Evolutionary conservation across 2,888 invertebrate genomes (phyloP).

Genomic region (Cryptops parisi): DNA sequence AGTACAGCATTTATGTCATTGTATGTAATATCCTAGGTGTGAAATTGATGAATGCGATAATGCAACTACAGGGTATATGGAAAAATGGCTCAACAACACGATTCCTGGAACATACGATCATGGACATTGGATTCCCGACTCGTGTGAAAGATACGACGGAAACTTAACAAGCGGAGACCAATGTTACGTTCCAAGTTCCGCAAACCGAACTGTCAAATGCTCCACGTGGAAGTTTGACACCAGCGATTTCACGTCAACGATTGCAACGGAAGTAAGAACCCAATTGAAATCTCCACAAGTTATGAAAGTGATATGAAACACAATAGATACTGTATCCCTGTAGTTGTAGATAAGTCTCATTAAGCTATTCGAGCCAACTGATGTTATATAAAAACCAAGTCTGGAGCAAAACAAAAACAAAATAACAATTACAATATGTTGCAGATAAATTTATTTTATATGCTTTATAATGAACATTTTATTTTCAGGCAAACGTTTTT

Average conservation of each 20-base stretch:
- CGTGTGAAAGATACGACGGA: neutral
- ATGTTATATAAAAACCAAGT: no score
- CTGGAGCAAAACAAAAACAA: no score
- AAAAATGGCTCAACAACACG: conserved; percentile 37
- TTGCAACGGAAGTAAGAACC: conserved; percentile 1
- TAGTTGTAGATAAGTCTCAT: no score
- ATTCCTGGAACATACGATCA: conserved; percentile 32
- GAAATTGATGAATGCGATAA: conserved; percentile 42
- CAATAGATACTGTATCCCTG: no score
- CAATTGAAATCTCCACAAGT: neutral
- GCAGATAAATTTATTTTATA: no score
- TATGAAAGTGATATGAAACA: neutral
- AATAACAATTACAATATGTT: no score
- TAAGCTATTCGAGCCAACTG: no score
- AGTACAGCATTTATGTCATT: no score
- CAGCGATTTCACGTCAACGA: neutral
- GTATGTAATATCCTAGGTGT: no score
- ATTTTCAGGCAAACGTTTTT: no score
- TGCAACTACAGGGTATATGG: conserved; percentile 28
- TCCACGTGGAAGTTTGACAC: neutral
- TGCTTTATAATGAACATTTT: no score
- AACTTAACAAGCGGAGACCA: neutral
- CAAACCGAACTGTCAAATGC: neutral
- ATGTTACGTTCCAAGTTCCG: neutral
- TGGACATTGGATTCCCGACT: conserved; percentile 12